A percentile compares a stretch with the other conserved stretches of the same genome.
Conservation (phyloP, 2,888 invertebrate species). For the Drosophila conformis region DNA sequence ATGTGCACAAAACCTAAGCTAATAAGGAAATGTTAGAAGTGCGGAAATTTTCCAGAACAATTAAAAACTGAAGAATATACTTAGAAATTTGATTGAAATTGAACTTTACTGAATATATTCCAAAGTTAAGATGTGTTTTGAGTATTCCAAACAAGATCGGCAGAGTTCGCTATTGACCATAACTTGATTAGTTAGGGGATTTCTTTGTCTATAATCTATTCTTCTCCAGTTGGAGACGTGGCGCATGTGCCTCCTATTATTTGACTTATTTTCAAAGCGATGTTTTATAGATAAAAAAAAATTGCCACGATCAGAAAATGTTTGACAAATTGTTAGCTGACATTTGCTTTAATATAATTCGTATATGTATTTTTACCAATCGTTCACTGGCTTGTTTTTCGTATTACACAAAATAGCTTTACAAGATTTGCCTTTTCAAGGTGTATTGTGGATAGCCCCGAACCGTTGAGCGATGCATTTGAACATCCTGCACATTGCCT, state of each 20-base stretch:
- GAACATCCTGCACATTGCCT: constrained; percentile 26
- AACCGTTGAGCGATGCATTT: constrained; percentile 37
- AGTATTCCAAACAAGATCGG: not conserved
- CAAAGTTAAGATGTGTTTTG: not conserved
- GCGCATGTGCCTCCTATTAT: not conserved
- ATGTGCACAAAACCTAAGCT: not conserved
- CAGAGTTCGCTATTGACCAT: too few relatives aligned
- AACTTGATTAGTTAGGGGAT: too few relatives aligned
- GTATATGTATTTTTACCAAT: not conserved
- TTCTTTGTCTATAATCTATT: too few relatives aligned
- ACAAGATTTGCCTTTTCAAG: constrained; percentile 7
- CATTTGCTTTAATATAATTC: not conserved
- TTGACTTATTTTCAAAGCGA: not conserved
- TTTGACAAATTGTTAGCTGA: not conserved
- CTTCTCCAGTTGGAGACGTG: not conserved
- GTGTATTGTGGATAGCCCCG: constrained; percentile 37
- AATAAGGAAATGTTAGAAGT: not conserved
- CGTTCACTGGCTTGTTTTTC: not conserved
- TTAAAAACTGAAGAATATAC: not conserved
- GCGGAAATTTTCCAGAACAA: not conserved
- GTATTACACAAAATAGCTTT: not conserved
- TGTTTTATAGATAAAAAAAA: not conserved
- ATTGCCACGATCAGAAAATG: not conserved
- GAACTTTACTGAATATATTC: not conserved
- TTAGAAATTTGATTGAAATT: not conserved